Conservation (phyloP, 2,113 vertebrate species). For the Microcebus ravelobensis region DNA sequence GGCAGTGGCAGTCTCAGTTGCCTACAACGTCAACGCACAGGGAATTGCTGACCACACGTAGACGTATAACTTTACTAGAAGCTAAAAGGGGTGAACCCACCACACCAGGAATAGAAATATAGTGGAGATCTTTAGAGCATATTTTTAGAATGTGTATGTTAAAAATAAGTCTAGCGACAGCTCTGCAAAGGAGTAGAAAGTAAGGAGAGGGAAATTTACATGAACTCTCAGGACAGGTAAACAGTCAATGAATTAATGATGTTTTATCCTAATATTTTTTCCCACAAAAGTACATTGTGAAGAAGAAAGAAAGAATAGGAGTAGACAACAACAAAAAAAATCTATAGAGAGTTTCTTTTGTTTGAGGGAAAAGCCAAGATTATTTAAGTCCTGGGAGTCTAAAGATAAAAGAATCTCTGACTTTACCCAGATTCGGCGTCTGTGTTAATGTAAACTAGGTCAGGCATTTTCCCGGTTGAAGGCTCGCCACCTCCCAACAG, state of each 20-base stretch:
- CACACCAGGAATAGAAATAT: not conserved
- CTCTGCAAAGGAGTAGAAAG: not conserved
- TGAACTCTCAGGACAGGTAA: not conserved
- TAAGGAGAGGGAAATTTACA: not conserved
- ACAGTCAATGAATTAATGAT: not conserved
- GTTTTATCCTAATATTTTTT: not conserved
- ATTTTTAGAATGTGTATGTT: not conserved
- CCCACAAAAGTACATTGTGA: not conserved
- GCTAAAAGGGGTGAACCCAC: not conserved
- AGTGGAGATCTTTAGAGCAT: rapidly evolving
- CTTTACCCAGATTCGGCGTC: conserved; percentile 31
- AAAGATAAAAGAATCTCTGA: not conserved
- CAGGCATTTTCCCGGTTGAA: not conserved
- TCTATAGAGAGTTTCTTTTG: not conserved
- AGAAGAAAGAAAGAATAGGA: not conserved
- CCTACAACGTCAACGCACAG: rapidly evolving
- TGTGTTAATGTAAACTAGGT: conserved; percentile 50
- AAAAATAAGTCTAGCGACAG: not conserved
- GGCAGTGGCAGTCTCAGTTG: not conserved
- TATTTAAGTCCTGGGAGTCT: conserved; percentile 62
- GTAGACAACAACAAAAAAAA: not conserved
- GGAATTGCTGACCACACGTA: not conserved
- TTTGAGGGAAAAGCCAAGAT: conserved; percentile 48
- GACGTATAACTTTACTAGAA: not conserved
- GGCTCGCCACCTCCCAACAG: conserved; percentile 7